phyloP scores from a whole-genome alignment of 2,888 invertebrate genomes.

The Noctuana brunneofusca region DNA sequence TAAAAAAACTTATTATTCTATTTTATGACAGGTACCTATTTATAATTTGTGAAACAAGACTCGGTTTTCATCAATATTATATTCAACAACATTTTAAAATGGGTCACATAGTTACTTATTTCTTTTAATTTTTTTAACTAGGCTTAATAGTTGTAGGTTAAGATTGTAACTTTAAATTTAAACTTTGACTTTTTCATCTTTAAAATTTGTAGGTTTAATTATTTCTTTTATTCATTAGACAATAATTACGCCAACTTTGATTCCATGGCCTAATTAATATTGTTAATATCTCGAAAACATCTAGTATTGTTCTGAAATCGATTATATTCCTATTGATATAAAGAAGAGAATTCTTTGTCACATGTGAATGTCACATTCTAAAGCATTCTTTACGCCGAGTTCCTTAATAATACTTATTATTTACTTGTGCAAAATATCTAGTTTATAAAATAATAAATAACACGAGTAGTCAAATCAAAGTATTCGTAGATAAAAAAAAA shows the following conservation, averaged over 20 bases:
- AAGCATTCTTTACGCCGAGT: conserved; percentile 22
- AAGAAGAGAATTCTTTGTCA: conserved; percentile 24
- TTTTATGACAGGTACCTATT: neutral
- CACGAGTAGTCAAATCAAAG: neutral
- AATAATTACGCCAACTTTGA: conserved; percentile 12
- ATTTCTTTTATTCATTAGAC: conserved; percentile 15
- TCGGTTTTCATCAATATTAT: conserved; percentile 19
- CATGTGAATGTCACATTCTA: conserved; percentile 18
- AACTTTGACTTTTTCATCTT: conserved; percentile 21
- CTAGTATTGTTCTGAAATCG: conserved; percentile 7
- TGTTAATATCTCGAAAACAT: conserved; percentile 13
- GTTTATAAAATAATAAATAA: conserved; percentile 4
- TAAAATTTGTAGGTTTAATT: conserved; percentile 4
- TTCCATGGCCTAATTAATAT: conserved; percentile 23
- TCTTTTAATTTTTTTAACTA: conserved; percentile 1
- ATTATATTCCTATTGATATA: conserved; percentile 10
- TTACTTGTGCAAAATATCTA: neutral
- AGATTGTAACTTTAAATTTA: conserved; percentile 6
- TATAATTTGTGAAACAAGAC: conserved; percentile 7
- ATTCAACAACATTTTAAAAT: conserved; percentile 28
- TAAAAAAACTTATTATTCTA: conserved; percentile 9
- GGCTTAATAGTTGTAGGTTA: neutral
- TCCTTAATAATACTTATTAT: conserved; percentile 25
- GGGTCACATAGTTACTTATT: conserved; percentile 4
- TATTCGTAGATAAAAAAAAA: conserved; percentile 5